These are phyloP conservation scores for Lepus oiostolus DNA, from an alignment of 2,797 vertebrate species.

Conservation along the genomic window DNA sequence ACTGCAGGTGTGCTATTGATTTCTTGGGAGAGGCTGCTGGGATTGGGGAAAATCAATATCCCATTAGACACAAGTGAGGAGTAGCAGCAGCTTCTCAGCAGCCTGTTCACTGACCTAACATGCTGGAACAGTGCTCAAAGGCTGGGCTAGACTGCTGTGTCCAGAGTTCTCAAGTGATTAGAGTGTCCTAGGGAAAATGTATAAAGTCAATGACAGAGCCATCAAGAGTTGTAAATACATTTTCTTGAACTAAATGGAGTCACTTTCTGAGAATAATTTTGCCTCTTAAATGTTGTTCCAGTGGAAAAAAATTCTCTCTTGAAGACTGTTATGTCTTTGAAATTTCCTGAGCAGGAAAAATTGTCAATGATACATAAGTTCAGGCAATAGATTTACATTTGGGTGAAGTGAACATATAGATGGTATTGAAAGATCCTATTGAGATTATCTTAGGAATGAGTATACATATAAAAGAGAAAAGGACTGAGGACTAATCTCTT, in stretches of 20 bases:
- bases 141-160: neutral
- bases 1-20: slow-evolving; percentile 85
- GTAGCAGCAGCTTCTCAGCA: neutral
- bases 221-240: neutral
- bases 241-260: slow-evolving; percentile 64
- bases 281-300: slow-evolving; percentile 20
- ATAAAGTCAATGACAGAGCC: slow-evolving; percentile 54
- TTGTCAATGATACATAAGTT: neutral
- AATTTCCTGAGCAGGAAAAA: neutral
- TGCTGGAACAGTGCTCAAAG: neutral
- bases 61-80: slow-evolving; percentile 62
- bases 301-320: neutral
- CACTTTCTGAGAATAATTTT: slow-evolving; percentile 46
- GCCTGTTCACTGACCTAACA: slow-evolving; percentile 3
- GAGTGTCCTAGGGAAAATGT: neutral
- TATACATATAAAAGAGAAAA: neutral
- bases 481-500: neutral
- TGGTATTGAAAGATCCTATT: neutral
- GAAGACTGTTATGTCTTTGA: slow-evolving; percentile 37
- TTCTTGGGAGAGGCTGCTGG: slow-evolving; percentile 68
- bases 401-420: neutral
- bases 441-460: neutral
- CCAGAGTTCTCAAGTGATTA: slow-evolving; percentile 26
- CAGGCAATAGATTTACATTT: neutral
- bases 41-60: slow-evolving; percentile 81